Conservation (phyloP, 1,140 invertebrate species). For the Drosophila subpulchrella region DNA sequence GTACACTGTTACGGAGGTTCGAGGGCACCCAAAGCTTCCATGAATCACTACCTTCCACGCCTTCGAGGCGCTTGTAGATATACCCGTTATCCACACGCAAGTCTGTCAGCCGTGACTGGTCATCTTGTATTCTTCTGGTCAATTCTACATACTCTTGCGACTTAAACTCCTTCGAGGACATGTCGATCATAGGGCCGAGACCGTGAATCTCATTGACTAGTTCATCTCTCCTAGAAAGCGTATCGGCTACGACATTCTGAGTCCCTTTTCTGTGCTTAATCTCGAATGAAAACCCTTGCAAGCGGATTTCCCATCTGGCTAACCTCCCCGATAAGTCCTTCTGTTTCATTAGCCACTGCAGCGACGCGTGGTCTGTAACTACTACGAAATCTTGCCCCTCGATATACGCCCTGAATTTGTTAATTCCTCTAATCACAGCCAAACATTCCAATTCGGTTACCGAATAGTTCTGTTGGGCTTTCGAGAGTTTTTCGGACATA, state of each 20-base stretch:
- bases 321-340: slow-evolving; percentile 75
- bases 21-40: slow-evolving; percentile 23
- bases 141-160: background rate
- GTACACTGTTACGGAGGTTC: too few relatives aligned
- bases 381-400: slow-evolving; percentile 72
- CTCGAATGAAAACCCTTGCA: slow-evolving; percentile 1
- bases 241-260: slow-evolving; percentile 16
- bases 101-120: too few relatives aligned
- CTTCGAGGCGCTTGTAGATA: too few relatives aligned
- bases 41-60: background rate
- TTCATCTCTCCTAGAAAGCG: slow-evolving; percentile 4
- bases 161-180: slow-evolving; percentile 9
- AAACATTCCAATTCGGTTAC: slow-evolving; percentile 45
- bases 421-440: slow-evolving; percentile 24
- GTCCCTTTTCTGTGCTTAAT: background rate
- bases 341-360: slow-evolving; percentile 63
- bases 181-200: slow-evolving; percentile 2
- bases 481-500: slow-evolving; percentile 47
- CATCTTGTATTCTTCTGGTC: background rate
- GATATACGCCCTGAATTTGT: slow-evolving; percentile 26
- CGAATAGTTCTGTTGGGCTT: slow-evolving; percentile 44
- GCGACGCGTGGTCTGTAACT: slow-evolving; percentile 63
- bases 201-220: background rate
- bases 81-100: too few relatives aligned
- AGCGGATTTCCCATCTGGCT: slow-evolving; percentile 25